phyloP scores from a whole-genome alignment of 1,140 invertebrate species.

The Drosophila athabasca region DNA sequence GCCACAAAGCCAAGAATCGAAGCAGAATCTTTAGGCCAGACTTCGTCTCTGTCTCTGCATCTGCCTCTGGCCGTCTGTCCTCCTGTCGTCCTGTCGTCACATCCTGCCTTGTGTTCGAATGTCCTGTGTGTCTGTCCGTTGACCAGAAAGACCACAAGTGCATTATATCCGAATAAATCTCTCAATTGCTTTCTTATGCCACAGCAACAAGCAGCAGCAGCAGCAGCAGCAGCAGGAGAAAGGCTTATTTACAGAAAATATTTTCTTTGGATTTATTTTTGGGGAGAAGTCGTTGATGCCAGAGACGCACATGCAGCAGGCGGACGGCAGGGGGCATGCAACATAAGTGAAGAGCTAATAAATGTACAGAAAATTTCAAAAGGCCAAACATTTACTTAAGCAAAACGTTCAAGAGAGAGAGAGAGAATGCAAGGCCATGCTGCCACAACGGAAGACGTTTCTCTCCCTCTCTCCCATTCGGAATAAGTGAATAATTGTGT shows the following conservation, averaged over 20 bases:
- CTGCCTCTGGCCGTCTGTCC: not conserved
- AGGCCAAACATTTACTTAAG: slow-evolving; percentile 78
- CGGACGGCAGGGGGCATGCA: slow-evolving; percentile 14
- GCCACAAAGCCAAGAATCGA: slow-evolving; percentile 50
- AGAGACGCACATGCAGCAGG: slow-evolving; percentile 54
- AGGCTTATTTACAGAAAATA: slow-evolving; percentile 75
- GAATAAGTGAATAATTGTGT: slow-evolving; percentile 10
- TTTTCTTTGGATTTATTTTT: slow-evolving; percentile 75
- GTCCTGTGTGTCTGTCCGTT: slow-evolving; percentile 31
- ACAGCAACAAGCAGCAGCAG: not conserved
- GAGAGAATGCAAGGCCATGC: slow-evolving; percentile 9
- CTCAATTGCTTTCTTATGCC: slow-evolving; percentile 77
- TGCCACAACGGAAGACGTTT: slow-evolving; percentile 27
- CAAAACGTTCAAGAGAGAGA: slow-evolving; percentile 48
- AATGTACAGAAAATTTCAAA: slow-evolving; percentile 80
- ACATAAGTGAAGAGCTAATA: slow-evolving; percentile 72
- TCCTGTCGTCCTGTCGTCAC: slow-evolving; percentile 3
- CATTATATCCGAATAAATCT: slow-evolving; percentile 72
- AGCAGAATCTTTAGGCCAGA: not conserved
- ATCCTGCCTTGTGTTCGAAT: slow-evolving; percentile 6
- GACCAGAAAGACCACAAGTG: slow-evolving; percentile 67
- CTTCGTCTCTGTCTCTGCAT: too few species aligned
- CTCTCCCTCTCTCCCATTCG: slow-evolving; percentile 2
- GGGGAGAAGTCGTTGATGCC: slow-evolving; percentile 6
- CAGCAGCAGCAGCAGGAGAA: slow-evolving; percentile 23